phyloP scores from a whole-genome alignment of 1,140 invertebrate species.

The Camponotus floridanus region DNA sequence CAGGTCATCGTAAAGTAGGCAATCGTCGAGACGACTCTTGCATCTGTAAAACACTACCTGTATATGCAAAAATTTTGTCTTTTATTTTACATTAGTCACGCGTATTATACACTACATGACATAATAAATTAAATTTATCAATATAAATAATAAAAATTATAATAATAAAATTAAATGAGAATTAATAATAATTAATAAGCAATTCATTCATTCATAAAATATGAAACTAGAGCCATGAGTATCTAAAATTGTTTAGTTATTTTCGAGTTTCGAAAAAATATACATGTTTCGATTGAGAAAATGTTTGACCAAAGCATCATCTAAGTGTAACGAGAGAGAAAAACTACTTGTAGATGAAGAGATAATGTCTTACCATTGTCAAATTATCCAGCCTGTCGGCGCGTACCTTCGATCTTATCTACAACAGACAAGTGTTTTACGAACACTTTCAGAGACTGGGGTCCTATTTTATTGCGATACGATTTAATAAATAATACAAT shows the following conservation, averaged over 20 bases:
- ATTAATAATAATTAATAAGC: neutral
- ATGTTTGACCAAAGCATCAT: neutral
- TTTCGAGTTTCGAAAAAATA: neutral
- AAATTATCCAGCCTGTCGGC: conserved; percentile 65
- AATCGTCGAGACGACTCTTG: neutral
- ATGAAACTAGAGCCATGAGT: neutral
- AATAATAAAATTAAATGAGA: neutral
- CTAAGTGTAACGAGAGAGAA: conserved; percentile 12
- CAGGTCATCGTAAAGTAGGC: conserved; percentile 12
- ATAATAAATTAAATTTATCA: neutral
- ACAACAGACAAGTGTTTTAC: conserved; percentile 67
- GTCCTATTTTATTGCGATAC: conserved; percentile 2
- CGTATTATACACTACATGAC: neutral
- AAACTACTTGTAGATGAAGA: conserved; percentile 57
- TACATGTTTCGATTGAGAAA: neutral
- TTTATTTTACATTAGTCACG: neutral
- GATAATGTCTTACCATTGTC: conserved; percentile 63
- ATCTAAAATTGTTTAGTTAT: neutral
- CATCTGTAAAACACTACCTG: neutral
- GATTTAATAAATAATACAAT: neutral
- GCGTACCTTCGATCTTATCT: conserved; percentile 62
- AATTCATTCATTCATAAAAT: neutral
- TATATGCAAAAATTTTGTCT: neutral
- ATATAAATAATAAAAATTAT: neutral
- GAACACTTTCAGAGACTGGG: conserved; percentile 56